Percentiles rank a stretch among this genome's conserved stretches.
Conservation (phyloP, 2,113 vertebrate species). For the Eublepharis macularius region DNA sequence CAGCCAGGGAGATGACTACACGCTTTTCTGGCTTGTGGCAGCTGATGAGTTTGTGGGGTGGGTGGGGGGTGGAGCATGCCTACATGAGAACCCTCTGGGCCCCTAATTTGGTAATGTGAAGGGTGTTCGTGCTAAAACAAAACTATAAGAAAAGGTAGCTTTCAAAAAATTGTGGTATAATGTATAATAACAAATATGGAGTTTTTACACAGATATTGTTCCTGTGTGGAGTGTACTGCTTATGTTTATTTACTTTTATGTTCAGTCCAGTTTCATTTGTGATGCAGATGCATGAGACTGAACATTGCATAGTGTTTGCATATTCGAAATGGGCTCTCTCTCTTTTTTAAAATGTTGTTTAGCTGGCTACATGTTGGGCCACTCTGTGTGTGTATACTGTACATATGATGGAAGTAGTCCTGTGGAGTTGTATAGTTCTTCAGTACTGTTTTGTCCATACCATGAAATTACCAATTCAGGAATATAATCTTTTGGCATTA, state of each 20-base stretch:
- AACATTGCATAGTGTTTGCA: neutral
- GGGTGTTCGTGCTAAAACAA: neutral
- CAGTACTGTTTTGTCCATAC: neutral
- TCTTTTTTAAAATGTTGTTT: too few relatives aligned
- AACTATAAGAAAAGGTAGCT: neutral
- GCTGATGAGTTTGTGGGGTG: too few relatives aligned
- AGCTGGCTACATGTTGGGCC: too few relatives aligned
- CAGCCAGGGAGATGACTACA: neutral
- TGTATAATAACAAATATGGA: neutral
- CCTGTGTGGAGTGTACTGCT: neutral
- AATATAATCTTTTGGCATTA: neutral
- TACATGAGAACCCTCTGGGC: neutral
- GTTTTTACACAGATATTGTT: neutral
- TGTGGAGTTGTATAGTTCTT: neutral
- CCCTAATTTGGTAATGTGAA: neutral
- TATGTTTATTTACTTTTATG: too few relatives aligned
- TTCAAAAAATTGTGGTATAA: neutral
- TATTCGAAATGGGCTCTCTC: neutral
- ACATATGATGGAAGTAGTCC: neutral
- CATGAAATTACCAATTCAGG: too few relatives aligned
- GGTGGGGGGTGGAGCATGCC: neutral
- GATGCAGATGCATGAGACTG: neutral
- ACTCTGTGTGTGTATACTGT: neutral
- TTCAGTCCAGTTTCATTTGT: too few relatives aligned
- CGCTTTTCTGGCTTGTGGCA: neutral